Percentiles rank a stretch among this genome's conserved stretches.
Evolutionary conservation across 2,888 invertebrate species (phyloP).

Genomic region (Furcula furcula): DNA sequence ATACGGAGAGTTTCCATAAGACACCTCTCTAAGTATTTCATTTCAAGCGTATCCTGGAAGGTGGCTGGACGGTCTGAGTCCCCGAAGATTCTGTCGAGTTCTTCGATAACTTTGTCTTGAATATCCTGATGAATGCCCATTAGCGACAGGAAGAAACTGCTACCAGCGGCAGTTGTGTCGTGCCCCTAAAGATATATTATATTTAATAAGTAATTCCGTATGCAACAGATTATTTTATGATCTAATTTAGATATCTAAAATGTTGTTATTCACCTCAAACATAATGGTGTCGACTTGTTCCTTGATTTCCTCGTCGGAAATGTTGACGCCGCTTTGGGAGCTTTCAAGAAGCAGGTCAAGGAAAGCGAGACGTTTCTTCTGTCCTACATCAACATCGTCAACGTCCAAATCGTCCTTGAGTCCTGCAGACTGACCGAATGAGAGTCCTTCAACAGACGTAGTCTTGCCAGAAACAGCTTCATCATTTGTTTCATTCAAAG

Average conservation of each 20-base stretch:
- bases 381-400: constrained; percentile 89
- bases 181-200: constrained; percentile 80
- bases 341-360: constrained; percentile 92
- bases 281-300: constrained; percentile 93
- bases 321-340: constrained; percentile 86
- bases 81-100: constrained; percentile 88
- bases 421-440: constrained; percentile 87
- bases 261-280: constrained; percentile 85
- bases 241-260: constrained; percentile 1
- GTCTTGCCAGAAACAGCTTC: constrained; percentile 40
- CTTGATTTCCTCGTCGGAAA: constrained; percentile 89
- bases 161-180: constrained; percentile 91
- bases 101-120: constrained; percentile 87
- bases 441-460: constrained; percentile 84
- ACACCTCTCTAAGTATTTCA: constrained; percentile 92
- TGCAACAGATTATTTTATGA: no score
- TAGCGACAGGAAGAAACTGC: constrained; percentile 90
- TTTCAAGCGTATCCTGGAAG: constrained; percentile 91
- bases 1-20: constrained; percentile 90
- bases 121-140: constrained; percentile 88
- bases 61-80: constrained; percentile 88
- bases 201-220: constrained; percentile 9
- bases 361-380: constrained; percentile 92
- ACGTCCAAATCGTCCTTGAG: constrained; percentile 91
- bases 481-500: constrained; percentile 43